Conservation (phyloP, 2,113 vertebrate genomes). For the Penelope pileata region DNA sequence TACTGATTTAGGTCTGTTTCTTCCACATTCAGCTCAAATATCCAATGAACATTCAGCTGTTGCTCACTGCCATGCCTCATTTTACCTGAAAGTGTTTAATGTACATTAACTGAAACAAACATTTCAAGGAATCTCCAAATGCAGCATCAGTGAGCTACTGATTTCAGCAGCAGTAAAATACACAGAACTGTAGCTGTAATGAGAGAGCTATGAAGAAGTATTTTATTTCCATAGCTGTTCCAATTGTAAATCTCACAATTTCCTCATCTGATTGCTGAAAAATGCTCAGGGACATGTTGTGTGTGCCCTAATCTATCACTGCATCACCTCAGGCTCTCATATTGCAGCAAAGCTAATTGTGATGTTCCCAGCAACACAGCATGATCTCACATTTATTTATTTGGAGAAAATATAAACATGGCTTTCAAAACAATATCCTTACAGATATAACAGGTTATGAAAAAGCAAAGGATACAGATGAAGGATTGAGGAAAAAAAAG, state of each 20-base stretch:
- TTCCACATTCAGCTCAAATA: background rate
- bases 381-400: slow-evolving; percentile 34
- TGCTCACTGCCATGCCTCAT: background rate
- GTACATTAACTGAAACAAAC: background rate
- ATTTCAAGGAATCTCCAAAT: background rate
- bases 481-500: background rate
- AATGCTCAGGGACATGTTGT: slow-evolving; percentile 14
- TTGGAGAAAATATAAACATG: slow-evolving; percentile 26
- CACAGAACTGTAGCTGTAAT: background rate
- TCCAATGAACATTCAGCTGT: background rate
- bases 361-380: slow-evolving; percentile 37
- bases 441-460: background rate
- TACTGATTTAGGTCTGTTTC: background rate
- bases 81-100: background rate
- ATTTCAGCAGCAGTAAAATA: background rate
- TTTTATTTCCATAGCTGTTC: slow-evolving; percentile 23
- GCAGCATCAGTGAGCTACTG: background rate
- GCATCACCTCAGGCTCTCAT: slow-evolving; percentile 58
- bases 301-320: slow-evolving; percentile 9
- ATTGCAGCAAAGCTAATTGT: slow-evolving; percentile 59
- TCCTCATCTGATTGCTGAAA: slow-evolving; percentile 39
- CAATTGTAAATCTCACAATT: background rate
- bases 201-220: background rate
- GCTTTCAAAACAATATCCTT: slow-evolving; percentile 1
- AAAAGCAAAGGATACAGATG: background rate